These are phyloP conservation scores for Plagodis pulveraria DNA, from an alignment of 2,888 invertebrate genomes.

Conservation along the genomic window DNA sequence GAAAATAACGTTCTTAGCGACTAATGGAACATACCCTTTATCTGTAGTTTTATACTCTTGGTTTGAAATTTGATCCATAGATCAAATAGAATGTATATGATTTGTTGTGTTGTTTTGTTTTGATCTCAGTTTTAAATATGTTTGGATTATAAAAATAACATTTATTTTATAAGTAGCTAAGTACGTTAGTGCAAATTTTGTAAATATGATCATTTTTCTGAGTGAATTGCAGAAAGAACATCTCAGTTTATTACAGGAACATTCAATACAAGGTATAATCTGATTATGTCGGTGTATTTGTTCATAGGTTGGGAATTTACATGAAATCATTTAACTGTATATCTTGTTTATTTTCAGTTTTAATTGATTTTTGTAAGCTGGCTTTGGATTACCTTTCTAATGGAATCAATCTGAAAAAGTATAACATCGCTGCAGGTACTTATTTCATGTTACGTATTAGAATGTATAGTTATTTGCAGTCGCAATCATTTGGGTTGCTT, in stretches of 20 bases:
- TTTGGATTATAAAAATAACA: no score
- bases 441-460: slow-evolving; percentile 5
- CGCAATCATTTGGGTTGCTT: background rate
- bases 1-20: no score
- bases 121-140: no score
- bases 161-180: no score
- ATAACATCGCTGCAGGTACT: slow-evolving; percentile 86
- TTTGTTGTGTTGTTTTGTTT: no score
- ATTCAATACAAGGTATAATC: slow-evolving; percentile 68
- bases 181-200: background rate
- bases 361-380: slow-evolving; percentile 89
- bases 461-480: no score
- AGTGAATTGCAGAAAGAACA: slow-evolving; percentile 79
- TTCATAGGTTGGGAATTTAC: background rate
- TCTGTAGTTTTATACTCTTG: no score
- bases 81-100: no score
- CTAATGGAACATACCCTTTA: no score
- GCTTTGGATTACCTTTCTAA: slow-evolving; percentile 87
- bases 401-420: slow-evolving; percentile 87
- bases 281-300: background rate
- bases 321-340: background rate
- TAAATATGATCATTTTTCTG: slow-evolving; percentile 75
- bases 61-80: no score
- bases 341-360: slow-evolving; percentile 73
- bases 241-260: slow-evolving; percentile 62